Percentiles rank a stretch among this genome's conserved stretches.
These are phyloP conservation scores for Meandrina meandrites DNA, from an alignment of 92 coral and sea anemone genomes.

Conservation along the genomic window DNA sequence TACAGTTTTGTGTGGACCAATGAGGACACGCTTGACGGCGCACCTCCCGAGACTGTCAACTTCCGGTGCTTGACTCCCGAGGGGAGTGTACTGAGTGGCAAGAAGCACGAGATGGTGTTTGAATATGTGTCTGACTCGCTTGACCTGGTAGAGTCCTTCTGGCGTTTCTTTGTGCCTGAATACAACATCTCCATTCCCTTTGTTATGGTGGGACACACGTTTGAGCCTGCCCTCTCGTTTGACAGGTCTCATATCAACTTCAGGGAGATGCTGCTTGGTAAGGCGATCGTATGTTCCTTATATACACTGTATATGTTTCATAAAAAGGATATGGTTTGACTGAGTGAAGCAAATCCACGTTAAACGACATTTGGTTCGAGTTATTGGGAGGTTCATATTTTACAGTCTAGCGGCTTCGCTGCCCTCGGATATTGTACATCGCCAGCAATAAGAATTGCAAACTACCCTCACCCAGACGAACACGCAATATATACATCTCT, in stretches of 20 bases:
- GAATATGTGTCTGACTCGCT: slow-evolving; percentile 93
- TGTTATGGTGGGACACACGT: slow-evolving; percentile 94
- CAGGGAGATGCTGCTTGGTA: slow-evolving; percentile 95
- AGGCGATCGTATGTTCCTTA: slow-evolving; percentile 2
- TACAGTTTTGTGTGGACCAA: slow-evolving; percentile 90
- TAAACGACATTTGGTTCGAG: too few relatives aligned
- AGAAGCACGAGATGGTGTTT: slow-evolving; percentile 87
- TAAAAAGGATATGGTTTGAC: background rate
- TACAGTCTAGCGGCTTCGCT: too few relatives aligned
- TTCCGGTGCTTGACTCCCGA: slow-evolving; percentile 83
- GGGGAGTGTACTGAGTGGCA: slow-evolving; percentile 88
- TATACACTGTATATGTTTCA: background rate
- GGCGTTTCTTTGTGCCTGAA: slow-evolving; percentile 98
- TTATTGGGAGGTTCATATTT: too few relatives aligned
- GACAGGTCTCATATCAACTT: slow-evolving; percentile 97
- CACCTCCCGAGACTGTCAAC: slow-evolving; percentile 70
- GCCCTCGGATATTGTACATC: too few relatives aligned
- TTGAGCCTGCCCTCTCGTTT: slow-evolving; percentile 94
- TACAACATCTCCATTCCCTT: slow-evolving; percentile 95
- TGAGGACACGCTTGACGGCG: slow-evolving; percentile 86
- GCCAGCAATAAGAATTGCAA: too few relatives aligned
- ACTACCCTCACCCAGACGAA: too few relatives aligned
- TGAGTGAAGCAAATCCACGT: too few relatives aligned
- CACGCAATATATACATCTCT: too few relatives aligned
- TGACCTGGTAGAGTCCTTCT: slow-evolving; percentile 93